A percentile compares a stretch with the other conserved stretches of the same genome.
Conservation (phyloP, 2,113 vertebrate genomes). For the Sterrhoptilus dennistouni region DNA sequence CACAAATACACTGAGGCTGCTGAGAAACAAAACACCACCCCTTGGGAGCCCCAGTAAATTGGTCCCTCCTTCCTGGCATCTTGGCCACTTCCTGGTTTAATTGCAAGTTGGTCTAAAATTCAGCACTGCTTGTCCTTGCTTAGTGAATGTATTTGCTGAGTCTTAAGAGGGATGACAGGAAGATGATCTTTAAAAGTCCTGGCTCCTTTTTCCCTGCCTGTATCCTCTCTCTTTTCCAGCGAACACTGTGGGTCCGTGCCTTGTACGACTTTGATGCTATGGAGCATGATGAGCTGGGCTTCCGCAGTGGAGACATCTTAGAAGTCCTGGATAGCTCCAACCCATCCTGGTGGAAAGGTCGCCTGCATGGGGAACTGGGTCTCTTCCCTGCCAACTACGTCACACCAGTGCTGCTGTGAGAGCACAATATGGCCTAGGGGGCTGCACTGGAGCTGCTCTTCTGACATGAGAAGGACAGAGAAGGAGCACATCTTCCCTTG, state of each 20-base stretch:
- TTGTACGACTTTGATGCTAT: conserved; percentile 87
- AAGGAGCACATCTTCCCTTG: not conserved
- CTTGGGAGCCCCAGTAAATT: not conserved
- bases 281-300: conserved; percentile 89
- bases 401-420: conserved; percentile 67
- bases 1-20: not conserved
- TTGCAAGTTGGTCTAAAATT: not conserved
- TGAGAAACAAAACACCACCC: not conserved
- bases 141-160: not conserved
- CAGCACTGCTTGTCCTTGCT: not conserved
- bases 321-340: conserved; percentile 90
- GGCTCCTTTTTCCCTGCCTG: not conserved
- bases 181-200: not conserved
- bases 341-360: conserved; percentile 89
- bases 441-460: not conserved
- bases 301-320: conserved; percentile 83
- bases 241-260: conserved; percentile 80
- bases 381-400: conserved; percentile 95
- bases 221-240: conserved; percentile 57
- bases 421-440: not conserved
- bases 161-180: not conserved
- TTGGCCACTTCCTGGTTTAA: conserved; percentile 9
- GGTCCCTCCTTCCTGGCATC: not conserved
- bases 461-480: not conserved
- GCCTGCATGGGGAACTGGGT: conserved; percentile 80